Base-by-base conservation (phyloP, 1,140 invertebrate species). In the Centruroides sculpturatus region DNA sequence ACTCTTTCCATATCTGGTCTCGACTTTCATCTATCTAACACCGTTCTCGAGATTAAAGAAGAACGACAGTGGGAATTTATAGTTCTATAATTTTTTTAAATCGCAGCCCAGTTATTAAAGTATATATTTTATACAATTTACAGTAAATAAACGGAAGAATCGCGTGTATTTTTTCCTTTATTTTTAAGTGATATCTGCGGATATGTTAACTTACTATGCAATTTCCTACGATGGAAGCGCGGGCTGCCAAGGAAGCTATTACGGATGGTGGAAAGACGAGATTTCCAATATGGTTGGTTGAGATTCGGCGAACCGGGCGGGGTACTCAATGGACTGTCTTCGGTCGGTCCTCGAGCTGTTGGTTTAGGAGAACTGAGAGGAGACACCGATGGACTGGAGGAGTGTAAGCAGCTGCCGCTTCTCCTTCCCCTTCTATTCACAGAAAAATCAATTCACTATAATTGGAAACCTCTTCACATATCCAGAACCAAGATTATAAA, bases 181-280 rank as follows among this genome's bases (percentile, higher is more conserved):
- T 41, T 41, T 41, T 41, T 41, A 41, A 41, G 41, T 6, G 41
- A 8, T 8, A 6, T 41, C 41, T 41, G 41, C 23, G 8, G 41
- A 41, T 41, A 41, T 56, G 6, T 4, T 23, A 50, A 54, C 61
- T 70, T 78, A 90, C 88, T 82, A 80, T 92, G 91, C 73, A 97
- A 80, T 85, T 98, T 98, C 76, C 94, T 82, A 67, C 94, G 78
- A 77, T 98, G 93, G 77, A 98, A 98, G 55, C 95, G 77, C 23
- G 96, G 96, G 64, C 93, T 98, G 13, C 95, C 95, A 4, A 99
- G 79, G 76, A 99, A 97, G 66, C 91, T 96, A 77, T 98, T 98
- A 76, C 98, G 98, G 68, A 99, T 94, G 41, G 92, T 97, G 57
- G 91, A 95, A 13, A 99, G 81, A 46, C 95, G 78, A 7, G 92